Evolutionary conservation across 2,113 vertebrate genomes (phyloP).

Genomic region (Chroicocephalus ridibundus): DNA sequence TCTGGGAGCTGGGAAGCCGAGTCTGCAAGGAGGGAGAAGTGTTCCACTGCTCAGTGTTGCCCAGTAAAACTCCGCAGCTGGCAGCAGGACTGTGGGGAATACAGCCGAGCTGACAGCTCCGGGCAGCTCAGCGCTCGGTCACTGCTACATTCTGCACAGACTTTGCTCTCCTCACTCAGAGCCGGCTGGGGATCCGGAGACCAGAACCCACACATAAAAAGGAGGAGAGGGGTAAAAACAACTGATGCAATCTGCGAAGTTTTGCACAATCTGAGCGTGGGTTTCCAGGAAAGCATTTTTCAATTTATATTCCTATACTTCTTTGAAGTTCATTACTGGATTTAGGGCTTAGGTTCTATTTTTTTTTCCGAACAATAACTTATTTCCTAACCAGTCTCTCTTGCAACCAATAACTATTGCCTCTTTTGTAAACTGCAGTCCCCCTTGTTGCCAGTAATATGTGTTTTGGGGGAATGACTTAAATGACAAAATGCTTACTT

Average conservation of each 20-base stretch:
- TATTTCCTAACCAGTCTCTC: constrained; percentile 20
- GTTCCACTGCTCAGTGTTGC: neutral
- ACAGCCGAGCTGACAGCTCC: neutral
- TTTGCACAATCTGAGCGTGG: neutral
- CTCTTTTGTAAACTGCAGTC: constrained; percentile 26
- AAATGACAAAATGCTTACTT: constrained; percentile 32
- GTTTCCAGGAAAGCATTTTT: neutral
- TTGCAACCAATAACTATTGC: constrained; percentile 18
- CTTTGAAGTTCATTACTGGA: neutral
- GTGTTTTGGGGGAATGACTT: constrained; percentile 16
- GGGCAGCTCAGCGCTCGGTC: neutral
- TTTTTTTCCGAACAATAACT: constrained; percentile 11
- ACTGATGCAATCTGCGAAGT: neutral
- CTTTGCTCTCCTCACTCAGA: accelerated
- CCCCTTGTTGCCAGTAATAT: constrained; percentile 5
- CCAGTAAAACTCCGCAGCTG: neutral
- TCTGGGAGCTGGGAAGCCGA: neutral
- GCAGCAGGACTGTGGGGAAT: neutral
- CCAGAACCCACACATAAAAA: accelerated
- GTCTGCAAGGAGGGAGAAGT: neutral
- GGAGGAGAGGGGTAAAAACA: neutral
- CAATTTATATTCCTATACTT: neutral
- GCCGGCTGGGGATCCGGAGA: accelerated
- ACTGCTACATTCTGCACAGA: neutral
- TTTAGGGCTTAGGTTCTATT: neutral